Evolutionary conservation across 2,888 invertebrate species (phyloP), one percentile per base, ranked within the genome.

Genomic region (Microplitis manilae): DNA sequence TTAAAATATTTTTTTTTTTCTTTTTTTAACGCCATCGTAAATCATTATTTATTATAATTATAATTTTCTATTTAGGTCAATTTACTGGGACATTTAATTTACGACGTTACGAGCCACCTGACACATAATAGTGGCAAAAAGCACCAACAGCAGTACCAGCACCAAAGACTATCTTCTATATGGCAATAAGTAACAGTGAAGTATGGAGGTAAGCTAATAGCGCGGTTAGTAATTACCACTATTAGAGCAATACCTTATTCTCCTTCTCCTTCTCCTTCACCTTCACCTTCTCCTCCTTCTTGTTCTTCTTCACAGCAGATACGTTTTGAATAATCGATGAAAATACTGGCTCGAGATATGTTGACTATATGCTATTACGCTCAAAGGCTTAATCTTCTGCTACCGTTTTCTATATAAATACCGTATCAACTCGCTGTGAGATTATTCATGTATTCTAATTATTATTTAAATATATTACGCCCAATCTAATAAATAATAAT

Each of bases 201-300:
- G 80, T 15, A 17, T 40, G 39, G 40, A n/a, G 68, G 83, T 81
- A 80, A 81, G 80, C 82, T 83, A 84, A 85, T 85, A 81, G 82
- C 78, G 68, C 73, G 79, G 77, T 78, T 82, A 80, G 83, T 83
- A 84, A 85, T 86, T 83, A 81, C 77, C 81, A 81, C 85, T 82
- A 84, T 84, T 84, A 84, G 74, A 79, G 72, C 78, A 73, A 75
- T 80, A 79, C 80, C 79, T 75, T 76, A 73, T 78, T 68, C 75
- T 50, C 50, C 50, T n/a, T n/a, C n/a, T n/a, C n/a, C n/a, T 67
- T 40, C 75, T 30, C 73, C 59, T 61, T 68, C 67, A 41, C 68
- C 78, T 78, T 79, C 68, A 67, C 62, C 64, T 77, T 64, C 72
- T 65, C 17, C 60, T 64, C 65, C 20, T 79, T 73, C 72, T 17